Evolutionary conservation across 2,888 invertebrate genomes (phyloP).

Genomic region (Ennomos erosarius): DNA sequence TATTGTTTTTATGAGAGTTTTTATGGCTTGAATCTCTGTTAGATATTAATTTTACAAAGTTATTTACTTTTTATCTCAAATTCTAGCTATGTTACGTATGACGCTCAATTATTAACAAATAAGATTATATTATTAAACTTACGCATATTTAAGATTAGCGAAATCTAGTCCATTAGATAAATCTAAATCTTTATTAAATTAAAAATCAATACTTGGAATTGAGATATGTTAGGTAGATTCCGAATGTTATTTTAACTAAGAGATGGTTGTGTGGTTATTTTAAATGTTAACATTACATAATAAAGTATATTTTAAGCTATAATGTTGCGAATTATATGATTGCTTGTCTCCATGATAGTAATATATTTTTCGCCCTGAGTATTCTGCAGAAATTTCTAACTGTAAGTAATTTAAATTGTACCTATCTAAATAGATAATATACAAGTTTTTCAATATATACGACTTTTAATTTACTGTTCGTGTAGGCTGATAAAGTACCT

Average conservation of each 20-base stretch:
- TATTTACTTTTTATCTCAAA: slow-evolving; percentile 42
- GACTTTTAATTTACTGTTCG: slow-evolving; percentile 31
- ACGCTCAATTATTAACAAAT: slow-evolving; percentile 74
- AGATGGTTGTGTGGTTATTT: slow-evolving; percentile 61
- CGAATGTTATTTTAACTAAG: slow-evolving; percentile 46
- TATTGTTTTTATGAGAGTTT: slow-evolving; percentile 31
- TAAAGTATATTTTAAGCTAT: slow-evolving; percentile 45
- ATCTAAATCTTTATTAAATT: slow-evolving; percentile 44
- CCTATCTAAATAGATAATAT: slow-evolving; percentile 56
- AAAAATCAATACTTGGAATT: slow-evolving; percentile 48
- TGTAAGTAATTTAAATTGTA: slow-evolving; percentile 48
- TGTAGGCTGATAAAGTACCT: too few relatives aligned
- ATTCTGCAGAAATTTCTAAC: slow-evolving; percentile 15
- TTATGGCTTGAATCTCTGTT: slow-evolving; percentile 43
- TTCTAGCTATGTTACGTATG: slow-evolving; percentile 60
- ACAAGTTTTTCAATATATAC: slow-evolving; percentile 66
- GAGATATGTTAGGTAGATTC: slow-evolving; percentile 38
- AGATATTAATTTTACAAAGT: slow-evolving; percentile 40
- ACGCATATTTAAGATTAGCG: slow-evolving; percentile 47
- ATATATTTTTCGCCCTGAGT: slow-evolving; percentile 33
- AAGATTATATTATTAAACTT: slow-evolving; percentile 41
- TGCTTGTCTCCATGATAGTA: slow-evolving; percentile 27
- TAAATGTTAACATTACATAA: slow-evolving; percentile 27
- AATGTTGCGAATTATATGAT: slow-evolving; percentile 47
- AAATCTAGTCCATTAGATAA: slow-evolving; percentile 68